Conservation (phyloP, 1,140 invertebrate species). For the Wiebesia pumilae region DNA sequence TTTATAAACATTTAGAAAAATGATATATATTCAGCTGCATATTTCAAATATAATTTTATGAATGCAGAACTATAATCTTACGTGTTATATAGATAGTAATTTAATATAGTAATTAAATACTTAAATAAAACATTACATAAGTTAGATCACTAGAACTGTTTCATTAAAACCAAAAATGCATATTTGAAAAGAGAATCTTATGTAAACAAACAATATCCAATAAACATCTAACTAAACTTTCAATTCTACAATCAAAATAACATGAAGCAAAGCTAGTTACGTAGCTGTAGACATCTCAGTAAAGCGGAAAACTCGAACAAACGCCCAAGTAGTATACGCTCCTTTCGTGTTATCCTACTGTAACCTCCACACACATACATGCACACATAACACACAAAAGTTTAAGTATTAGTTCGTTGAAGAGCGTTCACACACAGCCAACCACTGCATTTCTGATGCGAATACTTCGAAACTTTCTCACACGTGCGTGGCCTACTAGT, state of each 20-base stretch:
- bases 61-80: too few species aligned
- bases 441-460: background rate
- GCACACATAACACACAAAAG: too few species aligned
- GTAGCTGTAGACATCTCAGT: background rate
- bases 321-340: background rate
- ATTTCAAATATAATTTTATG: too few species aligned
- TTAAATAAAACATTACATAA: background rate
- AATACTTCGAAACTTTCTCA: background rate
- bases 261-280: background rate
- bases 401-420: too few species aligned
- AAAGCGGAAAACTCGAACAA: background rate
- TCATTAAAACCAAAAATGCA: background rate
- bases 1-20: too few species aligned
- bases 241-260: constrained; percentile 12
- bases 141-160: too few species aligned
- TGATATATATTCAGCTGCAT: too few species aligned
- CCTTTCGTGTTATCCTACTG: background rate
- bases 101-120: background rate
- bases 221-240: background rate
- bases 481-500: too few species aligned
- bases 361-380: background rate
- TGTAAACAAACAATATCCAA: background rate
- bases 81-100: background rate
- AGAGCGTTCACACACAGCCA: too few species aligned
- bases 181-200: too few species aligned